Conservation (phyloP, 2,113 vertebrate species). For the Siniperca knerii region DNA sequence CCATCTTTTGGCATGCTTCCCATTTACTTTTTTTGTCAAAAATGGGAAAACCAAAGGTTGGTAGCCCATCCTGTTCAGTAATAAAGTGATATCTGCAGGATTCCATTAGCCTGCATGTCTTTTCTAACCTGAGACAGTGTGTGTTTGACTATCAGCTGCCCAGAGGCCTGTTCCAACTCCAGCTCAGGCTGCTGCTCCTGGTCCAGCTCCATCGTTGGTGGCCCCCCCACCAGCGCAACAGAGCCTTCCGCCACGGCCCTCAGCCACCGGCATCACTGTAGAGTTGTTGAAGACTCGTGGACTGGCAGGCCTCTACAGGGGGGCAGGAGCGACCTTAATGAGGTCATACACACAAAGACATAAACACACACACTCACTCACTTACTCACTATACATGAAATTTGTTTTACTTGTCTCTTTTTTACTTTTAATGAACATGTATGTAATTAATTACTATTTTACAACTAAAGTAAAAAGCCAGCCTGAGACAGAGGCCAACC, state of each 20-base stretch:
- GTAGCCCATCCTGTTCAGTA: background rate
- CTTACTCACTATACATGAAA: background rate
- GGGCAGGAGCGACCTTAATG: conserved; percentile 87
- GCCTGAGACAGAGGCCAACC: background rate
- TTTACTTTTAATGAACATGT: background rate
- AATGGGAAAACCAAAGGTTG: background rate
- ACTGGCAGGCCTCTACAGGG: conserved; percentile 85
- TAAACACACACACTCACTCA: conserved; percentile 3
- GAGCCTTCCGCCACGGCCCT: conserved; percentile 64
- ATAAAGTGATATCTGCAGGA: background rate
- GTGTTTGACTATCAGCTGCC: conserved; percentile 72
- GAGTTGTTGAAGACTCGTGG: conserved; percentile 85
- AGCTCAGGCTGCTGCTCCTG: conserved; percentile 59
- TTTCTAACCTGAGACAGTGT: conserved; percentile 28
- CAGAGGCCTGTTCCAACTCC: conserved; percentile 69
- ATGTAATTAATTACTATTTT: background rate
- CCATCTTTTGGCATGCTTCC: background rate
- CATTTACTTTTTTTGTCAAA: background rate
- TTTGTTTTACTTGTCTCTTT: background rate
- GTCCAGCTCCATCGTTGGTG: conserved; percentile 58
- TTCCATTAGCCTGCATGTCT: conserved; percentile 2
- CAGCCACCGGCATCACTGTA: conserved; percentile 81
- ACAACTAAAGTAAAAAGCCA: background rate
- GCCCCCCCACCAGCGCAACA: conserved; percentile 21
- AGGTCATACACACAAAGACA: conserved; percentile 80